phyloP scores from a whole-genome alignment of 2,113 vertebrate genomes.

The Malurus elegans region DNA sequence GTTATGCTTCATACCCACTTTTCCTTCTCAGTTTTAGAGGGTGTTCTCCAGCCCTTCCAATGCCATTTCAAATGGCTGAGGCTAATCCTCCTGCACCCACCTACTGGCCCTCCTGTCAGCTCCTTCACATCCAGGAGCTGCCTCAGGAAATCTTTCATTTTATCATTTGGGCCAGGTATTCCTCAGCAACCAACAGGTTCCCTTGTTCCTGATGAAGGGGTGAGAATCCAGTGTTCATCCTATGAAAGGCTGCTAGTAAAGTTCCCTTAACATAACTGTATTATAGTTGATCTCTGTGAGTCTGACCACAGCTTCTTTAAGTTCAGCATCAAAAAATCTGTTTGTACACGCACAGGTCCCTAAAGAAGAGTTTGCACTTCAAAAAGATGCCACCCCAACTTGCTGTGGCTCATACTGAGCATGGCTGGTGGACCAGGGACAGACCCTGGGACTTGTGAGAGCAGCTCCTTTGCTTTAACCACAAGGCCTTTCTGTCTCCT shows the following conservation, averaged over 20 bases:
- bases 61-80: constrained; percentile 41
- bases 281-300: background rate
- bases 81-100: constrained; percentile 29
- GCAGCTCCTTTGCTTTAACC: background rate
- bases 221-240: background rate
- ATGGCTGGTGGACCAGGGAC: background rate
- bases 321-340: background rate
- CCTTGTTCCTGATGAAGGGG: constrained; percentile 18
- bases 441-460: background rate
- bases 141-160: constrained; percentile 54
- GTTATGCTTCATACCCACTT: constrained; percentile 20
- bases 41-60: constrained; percentile 55
- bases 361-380: background rate
- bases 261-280: background rate
- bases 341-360: background rate
- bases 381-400: background rate
- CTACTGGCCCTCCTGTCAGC: background rate
- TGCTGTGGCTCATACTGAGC: background rate
- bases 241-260: background rate
- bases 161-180: constrained; percentile 29
- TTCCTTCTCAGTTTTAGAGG: constrained; percentile 54
- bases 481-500: background rate
- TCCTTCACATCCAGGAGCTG: background rate
- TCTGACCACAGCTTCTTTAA: background rate
- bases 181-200: constrained; percentile 42